These are phyloP conservation scores for Mus pahari DNA, from an alignment of 2,113 vertebrate species.

Conservation along the genomic window DNA sequence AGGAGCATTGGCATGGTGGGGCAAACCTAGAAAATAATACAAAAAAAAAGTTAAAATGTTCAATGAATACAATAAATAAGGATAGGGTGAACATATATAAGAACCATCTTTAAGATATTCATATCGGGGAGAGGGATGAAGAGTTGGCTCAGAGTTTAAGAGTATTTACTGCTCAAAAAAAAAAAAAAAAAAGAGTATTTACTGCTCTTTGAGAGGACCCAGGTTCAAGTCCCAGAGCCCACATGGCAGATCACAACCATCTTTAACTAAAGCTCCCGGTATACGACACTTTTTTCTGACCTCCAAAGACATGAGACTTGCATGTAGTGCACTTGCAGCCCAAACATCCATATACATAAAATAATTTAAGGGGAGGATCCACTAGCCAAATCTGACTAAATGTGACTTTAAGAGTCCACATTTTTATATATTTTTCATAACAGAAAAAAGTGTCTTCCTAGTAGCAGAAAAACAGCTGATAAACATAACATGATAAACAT, in stretches of 20 bases:
- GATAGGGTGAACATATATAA: background rate
- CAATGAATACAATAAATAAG: background rate
- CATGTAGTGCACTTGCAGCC: background rate
- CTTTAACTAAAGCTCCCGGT: background rate
- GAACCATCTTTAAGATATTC: background rate
- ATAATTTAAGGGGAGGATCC: background rate
- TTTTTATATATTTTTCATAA: background rate
- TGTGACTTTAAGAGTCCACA: background rate
- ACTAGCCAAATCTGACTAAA: constrained; percentile 40
- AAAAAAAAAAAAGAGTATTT: no score
- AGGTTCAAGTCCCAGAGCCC: background rate
- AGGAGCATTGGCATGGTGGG: background rate
- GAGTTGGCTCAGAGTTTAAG: background rate
- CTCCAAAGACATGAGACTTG: background rate
- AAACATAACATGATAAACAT: background rate
- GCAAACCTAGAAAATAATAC: background rate
- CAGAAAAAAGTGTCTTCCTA: background rate
- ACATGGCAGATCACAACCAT: background rate
- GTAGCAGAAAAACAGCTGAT: background rate
- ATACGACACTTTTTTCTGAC: background rate
- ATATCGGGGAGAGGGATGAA: background rate
- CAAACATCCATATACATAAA: background rate
- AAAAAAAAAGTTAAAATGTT: background rate
- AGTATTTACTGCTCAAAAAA: no score
- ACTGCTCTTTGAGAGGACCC: background rate